Percentiles rank a stretch among this genome's conserved stretches.
Conservation (phyloP, 2,797 vertebrate genomes). For the Perodicticus potto region DNA sequence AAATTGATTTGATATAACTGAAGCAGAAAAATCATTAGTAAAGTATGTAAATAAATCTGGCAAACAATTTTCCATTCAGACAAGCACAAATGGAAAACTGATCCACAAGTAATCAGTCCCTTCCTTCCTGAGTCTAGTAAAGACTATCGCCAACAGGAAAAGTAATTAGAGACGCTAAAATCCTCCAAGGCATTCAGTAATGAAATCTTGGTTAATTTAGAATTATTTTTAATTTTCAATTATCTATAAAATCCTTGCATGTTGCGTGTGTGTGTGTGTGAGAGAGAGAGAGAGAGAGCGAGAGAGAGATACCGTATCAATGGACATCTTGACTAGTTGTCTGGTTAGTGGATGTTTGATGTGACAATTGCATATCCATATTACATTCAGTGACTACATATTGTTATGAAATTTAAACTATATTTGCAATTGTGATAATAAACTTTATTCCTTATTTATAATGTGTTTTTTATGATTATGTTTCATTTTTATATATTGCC, state of each 20-base stretch:
- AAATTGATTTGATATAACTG: constrained; percentile 63
- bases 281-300: neutral
- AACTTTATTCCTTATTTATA: neutral
- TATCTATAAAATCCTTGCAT: neutral
- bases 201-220: constrained; percentile 22
- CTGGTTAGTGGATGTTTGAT: neutral
- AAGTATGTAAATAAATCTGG: constrained; percentile 50
- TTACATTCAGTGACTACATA: neutral
- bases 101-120: constrained; percentile 3
- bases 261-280: neutral
- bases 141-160: constrained; percentile 23
- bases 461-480: neutral
- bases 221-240: constrained; percentile 57
- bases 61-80: constrained; percentile 64
- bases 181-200: neutral
- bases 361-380: neutral
- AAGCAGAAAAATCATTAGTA: constrained; percentile 67
- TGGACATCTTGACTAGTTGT: neutral
- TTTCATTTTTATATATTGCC: neutral
- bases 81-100: constrained; percentile 49
- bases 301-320: neutral
- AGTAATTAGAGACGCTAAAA: neutral
- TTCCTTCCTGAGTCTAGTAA: neutral
- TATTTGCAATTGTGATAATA: neutral
- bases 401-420: neutral